phyloP scores from a whole-genome alignment of 1,140 invertebrate species.

The Drosophila funebris region DNA sequence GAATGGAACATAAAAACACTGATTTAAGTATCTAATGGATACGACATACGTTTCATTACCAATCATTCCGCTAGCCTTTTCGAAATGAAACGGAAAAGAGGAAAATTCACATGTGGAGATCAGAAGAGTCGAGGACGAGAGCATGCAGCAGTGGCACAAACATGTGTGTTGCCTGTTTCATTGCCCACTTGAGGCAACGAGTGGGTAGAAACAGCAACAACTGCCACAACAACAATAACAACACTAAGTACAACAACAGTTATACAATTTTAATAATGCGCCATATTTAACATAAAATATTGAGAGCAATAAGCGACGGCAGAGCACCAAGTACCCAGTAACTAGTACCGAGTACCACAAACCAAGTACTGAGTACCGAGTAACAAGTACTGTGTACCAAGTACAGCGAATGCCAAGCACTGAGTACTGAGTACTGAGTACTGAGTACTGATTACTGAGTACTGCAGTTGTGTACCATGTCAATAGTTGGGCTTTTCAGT shows the following conservation, averaged over 20 bases:
- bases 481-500: background rate
- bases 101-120: no score
- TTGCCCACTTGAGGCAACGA: background rate
- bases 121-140: background rate
- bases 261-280: constrained; percentile 13
- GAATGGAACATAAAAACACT: no score
- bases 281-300: constrained; percentile 13
- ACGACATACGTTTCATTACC: background rate
- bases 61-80: background rate
- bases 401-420: background rate
- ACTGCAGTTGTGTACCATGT: background rate
- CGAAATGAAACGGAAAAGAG: background rate
- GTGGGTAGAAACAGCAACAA: background rate
- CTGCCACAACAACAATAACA: background rate
- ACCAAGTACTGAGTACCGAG: background rate
- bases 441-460: background rate
- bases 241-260: background rate
- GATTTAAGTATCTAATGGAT: no score
- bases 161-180: constrained; percentile 7
- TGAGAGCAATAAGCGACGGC: constrained; percentile 17
- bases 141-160: background rate
- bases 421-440: background rate
- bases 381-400: background rate
- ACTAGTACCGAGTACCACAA: background rate
- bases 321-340: background rate